Conservation (phyloP, 2,888 invertebrate genomes). For the Standfussiana lucernea region DNA sequence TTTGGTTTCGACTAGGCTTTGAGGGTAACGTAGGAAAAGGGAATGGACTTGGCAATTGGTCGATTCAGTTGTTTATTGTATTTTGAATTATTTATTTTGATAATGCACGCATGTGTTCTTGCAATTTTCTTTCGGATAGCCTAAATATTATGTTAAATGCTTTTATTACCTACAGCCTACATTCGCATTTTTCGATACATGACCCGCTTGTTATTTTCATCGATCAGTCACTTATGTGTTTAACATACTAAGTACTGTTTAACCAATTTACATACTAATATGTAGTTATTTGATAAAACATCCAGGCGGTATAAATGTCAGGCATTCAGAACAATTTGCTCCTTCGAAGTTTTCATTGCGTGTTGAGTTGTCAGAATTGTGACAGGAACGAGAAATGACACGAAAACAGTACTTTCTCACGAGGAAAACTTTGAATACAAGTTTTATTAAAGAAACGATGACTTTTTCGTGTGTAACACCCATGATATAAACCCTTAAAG, state of each 20-base stretch:
- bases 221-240: conserved; percentile 13
- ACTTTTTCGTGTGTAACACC: conserved; percentile 71
- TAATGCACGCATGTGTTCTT: conserved; percentile 69
- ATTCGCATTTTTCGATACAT: conserved; percentile 5
- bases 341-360: conserved; percentile 53
- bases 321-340: conserved; percentile 1
- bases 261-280: conserved; percentile 49
- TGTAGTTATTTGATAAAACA: conserved; percentile 31
- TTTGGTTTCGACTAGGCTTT: conserved; percentile 64
- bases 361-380: conserved; percentile 60
- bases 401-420: conserved; percentile 38
- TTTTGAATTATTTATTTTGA: conserved; percentile 72
- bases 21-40: conserved; percentile 72
- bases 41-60: conserved; percentile 74
- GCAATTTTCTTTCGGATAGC: conserved; percentile 45
- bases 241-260: conserved; percentile 28
- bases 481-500: conserved; percentile 33
- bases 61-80: conserved; percentile 72
- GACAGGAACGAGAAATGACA: conserved; percentile 56
- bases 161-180: conserved; percentile 3
- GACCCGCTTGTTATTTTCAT: conserved; percentile 6
- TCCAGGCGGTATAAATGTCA: conserved; percentile 38
- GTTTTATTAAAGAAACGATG: conserved; percentile 72
- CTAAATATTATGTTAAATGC: conserved; percentile 2
- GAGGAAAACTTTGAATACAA: conserved; percentile 66